A percentile compares a stretch with the other conserved stretches of the same genome.
These are phyloP conservation scores for Achatina immaculata DNA, from an alignment of 1,140 invertebrate genomes.

Conservation along the genomic window DNA sequence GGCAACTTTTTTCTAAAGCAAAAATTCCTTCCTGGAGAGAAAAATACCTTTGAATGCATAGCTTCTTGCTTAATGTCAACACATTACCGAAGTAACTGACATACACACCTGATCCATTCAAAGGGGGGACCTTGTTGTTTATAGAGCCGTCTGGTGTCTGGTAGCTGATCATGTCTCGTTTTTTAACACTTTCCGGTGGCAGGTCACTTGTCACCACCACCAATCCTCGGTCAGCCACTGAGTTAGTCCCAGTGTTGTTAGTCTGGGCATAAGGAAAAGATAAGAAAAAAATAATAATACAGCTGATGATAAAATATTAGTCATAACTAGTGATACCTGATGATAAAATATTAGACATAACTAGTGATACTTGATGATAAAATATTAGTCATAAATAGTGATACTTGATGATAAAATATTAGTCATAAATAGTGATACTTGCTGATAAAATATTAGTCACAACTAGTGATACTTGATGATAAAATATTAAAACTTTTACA, in stretches of 20 bases:
- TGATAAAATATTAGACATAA: too few species aligned
- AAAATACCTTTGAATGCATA: too few species aligned
- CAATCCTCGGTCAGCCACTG: conserved; percentile 47
- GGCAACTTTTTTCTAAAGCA: too few species aligned
- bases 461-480: too few species aligned
- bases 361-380: too few species aligned
- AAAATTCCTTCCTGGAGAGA: too few species aligned
- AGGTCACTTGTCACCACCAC: conserved; percentile 39
- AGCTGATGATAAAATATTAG: neutral
- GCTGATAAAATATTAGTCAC: too few species aligned
- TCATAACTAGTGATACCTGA: too few species aligned
- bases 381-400: too few species aligned
- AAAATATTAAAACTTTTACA: too few species aligned
- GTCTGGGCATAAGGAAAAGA: conserved; percentile 46
- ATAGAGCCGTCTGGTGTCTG: conserved; percentile 63
- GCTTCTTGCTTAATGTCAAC: neutral
- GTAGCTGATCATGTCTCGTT: conserved; percentile 67
- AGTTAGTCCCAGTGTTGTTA: conserved; percentile 61
- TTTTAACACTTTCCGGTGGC: conserved; percentile 48
- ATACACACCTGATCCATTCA: conserved; percentile 52
- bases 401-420: too few species aligned
- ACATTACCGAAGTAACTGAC: neutral
- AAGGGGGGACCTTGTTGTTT: conserved; percentile 60
- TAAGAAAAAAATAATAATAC: neutral
- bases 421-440: too few species aligned